These are phyloP conservation scores for Neolamprologus sp. DNA, from an alignment of 2,113 vertebrate species.

Conservation along the genomic window DNA sequence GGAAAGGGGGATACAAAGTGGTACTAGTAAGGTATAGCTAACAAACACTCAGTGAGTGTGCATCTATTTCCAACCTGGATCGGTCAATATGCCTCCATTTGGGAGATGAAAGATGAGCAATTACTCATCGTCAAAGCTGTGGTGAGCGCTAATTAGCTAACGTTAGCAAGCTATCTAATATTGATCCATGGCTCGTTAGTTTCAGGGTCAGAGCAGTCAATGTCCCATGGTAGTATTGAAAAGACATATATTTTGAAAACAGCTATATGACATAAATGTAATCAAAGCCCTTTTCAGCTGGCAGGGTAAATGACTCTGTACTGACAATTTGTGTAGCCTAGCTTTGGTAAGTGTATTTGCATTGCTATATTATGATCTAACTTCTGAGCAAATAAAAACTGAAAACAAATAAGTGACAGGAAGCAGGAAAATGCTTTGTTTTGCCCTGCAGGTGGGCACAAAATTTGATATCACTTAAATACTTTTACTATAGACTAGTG, in stretches of 20 bases:
- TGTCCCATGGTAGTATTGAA: not conserved
- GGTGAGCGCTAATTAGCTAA: not conserved
- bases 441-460: not conserved
- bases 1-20: accelerated
- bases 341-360: not conserved
- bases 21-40: not conserved
- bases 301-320: not conserved
- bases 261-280: not conserved
- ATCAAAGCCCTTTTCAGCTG: not conserved
- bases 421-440: no score
- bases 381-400: not conserved
- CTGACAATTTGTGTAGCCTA: not conserved
- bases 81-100: not conserved
- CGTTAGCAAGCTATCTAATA: not conserved
- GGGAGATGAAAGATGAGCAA: not conserved
- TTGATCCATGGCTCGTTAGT: not conserved
- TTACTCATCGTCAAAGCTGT: not conserved
- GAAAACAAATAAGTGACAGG: not conserved
- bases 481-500: not conserved
- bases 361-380: not conserved
- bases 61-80: not conserved
- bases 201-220: not conserved
- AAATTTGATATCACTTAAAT: not conserved
- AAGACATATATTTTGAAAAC: not conserved
- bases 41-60: not conserved